Evolutionary conservation across 1,140 invertebrate species (phyloP), one percentile per base, ranked within the genome.

Genomic region (Aleiodes sp.): DNA sequence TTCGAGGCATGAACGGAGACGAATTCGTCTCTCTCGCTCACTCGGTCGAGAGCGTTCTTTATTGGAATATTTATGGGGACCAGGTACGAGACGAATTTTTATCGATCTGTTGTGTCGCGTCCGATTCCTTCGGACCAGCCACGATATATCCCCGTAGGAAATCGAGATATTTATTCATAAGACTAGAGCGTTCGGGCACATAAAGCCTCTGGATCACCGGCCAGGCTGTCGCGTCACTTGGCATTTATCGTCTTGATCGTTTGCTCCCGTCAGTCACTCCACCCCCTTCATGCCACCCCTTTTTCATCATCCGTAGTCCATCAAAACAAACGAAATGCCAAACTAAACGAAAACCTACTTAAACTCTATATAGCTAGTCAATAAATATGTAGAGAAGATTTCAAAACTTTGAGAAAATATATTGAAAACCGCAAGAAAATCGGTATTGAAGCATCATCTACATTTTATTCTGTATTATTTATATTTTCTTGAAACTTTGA

Each of bases 91-190:
- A 79, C 76, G 78, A 78, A 82, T 80, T 82, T 80, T 79, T 81
- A 83, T 83, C 76, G 80, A 81, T 82, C 78, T 78, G 78, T 80
- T 78, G 76, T 80, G 73, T 24, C 16, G 24, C 46, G 46, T 52
- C 46, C 46, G 12, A 52, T 52, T 16, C 46, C 21, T 24, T 52
- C 46, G 46, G 46, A 52, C 46, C 46, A 52, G 10, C 9, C 21
- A 19, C n/a, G 39, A 39, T 39, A 63, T 39, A 37, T 39, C 2
- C 24, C 35, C 14, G 16, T 19, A 29, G 16, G 46, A 52, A 24
- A 24, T 52, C 4, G 46, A 24, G 76, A 82, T 82, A 82, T 82
- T 82, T 82, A 82, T 82, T 80, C 79, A 82, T 82, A 81, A 82
- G 72, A 70, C 65, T 70, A 70, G 66, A 10, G 72, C 71, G 71